phyloP scores from a whole-genome alignment of 2,113 vertebrate genomes.

The Ceuthmochares aereus region DNA sequence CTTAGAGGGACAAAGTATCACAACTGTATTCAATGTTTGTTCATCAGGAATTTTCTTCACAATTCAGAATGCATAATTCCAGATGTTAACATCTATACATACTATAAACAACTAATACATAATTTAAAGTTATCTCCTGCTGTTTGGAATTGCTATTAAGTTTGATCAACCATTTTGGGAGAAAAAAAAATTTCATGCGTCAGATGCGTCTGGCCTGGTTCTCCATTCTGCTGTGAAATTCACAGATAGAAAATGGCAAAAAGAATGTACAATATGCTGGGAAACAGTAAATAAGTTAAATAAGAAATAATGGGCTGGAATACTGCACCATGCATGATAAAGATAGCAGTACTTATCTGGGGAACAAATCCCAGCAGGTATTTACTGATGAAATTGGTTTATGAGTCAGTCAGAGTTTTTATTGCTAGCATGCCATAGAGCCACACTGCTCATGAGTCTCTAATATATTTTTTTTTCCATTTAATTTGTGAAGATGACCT shows the following conservation, averaged over 20 bases:
- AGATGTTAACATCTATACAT: neutral
- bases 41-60: neutral
- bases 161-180: neutral
- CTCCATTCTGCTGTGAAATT: neutral
- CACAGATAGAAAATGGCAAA: neutral
- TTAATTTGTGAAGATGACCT: neutral
- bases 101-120: neutral
- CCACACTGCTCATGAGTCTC: neutral
- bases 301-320: neutral
- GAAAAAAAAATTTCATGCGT: neutral
- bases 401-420: neutral
- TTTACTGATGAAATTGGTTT: neutral
- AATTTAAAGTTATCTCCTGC: neutral
- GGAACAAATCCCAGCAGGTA: neutral
- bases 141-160: neutral
- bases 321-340: neutral
- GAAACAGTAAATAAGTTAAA: neutral
- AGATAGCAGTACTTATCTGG: neutral
- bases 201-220: neutral
- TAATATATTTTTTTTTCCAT: neutral
- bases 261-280: neutral
- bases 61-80: neutral
- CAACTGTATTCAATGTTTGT: neutral
- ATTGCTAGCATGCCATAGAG: neutral
- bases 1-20: neutral